Base-by-base conservation (phyloP, 2,797 vertebrate genomes). In the Lemur catta region DNA sequence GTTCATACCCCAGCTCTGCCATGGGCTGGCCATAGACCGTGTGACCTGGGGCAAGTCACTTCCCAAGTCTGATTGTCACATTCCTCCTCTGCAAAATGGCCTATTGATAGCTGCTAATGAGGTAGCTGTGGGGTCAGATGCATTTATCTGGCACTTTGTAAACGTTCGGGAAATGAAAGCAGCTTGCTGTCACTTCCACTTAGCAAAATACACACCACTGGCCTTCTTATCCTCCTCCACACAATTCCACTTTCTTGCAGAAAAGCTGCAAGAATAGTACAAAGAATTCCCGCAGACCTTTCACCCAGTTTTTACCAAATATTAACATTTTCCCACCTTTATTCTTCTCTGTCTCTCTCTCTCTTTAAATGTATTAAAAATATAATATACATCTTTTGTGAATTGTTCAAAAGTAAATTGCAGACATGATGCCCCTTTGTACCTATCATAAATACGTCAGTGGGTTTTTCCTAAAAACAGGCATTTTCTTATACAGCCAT, bases 391-490 rank as follows among this genome's bases (percentile, higher is more conserved):
- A 35, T 30, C 30, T 85, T n/a, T 72, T 35, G 30, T 33, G 57
- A 59, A 28, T 59, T 59, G 24, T 81, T 87, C 50, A 43, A 75
- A 69, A 80, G 28, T 89, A 78, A 93, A 65, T 78, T 59, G 11
- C 28, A 79, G 69, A 72, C 13, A 7, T 11, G 22, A 80, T 52
- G 26, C 17, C 3, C 71, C 20, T 71, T 74, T 65, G 57, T n/a
- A 55, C n/a, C 30, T 18, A 33, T 57, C 24, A 57, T 26, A 57
- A 91, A 57, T 17, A 50, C 3, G 7, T 84, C 35, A 59, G 22
- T 79, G 24, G n/a, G 26, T 65, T 93, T 91, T 91, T 67, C 17
- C 38, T 52, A 71, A 89, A 86, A 61, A 76, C 84, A 89, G 33
- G 6, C 35, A 43, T 59, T 79, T 92, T 65, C 33, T 80, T 6